Conservation (phyloP, 2,113 vertebrate species). For the Camarhynchus parvulus region DNA sequence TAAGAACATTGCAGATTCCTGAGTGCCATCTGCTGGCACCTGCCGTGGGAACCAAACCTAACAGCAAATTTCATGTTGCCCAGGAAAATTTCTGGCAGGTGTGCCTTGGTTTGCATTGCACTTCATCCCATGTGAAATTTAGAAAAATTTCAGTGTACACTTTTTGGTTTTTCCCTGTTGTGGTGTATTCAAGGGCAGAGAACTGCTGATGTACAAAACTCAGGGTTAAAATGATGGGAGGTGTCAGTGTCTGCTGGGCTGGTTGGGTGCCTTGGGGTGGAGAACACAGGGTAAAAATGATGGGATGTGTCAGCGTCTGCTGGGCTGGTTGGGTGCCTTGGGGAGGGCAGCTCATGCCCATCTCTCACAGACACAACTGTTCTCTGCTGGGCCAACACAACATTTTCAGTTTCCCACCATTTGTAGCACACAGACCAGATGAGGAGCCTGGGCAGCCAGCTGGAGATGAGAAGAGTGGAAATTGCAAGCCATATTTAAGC, state of each 20-base stretch:
- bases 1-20: background rate
- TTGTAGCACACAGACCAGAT: background rate
- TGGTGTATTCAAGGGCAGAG: background rate
- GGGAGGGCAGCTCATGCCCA: rapidly evolving
- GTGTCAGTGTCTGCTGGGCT: background rate
- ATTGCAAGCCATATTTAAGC: background rate
- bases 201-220: background rate
- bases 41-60: background rate
- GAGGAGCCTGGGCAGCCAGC: background rate
- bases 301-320: too few species aligned
- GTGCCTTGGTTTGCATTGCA: background rate
- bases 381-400: background rate
- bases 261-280: background rate
- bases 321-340: background rate
- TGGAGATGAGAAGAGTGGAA: rapidly evolving
- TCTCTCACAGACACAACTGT: background rate
- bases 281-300: background rate
- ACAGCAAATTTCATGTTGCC: background rate
- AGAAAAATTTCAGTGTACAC: rapidly evolving
- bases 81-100: background rate
- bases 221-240: background rate
- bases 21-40: conserved; percentile 62
- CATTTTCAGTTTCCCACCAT: too few species aligned
- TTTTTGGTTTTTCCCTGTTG: background rate
- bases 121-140: background rate